A percentile compares a stretch with the other conserved stretches of the same genome.
These are phyloP conservation scores for Gibbula magus DNA, from an alignment of 2,888 invertebrate genomes.

Conservation along the genomic window DNA sequence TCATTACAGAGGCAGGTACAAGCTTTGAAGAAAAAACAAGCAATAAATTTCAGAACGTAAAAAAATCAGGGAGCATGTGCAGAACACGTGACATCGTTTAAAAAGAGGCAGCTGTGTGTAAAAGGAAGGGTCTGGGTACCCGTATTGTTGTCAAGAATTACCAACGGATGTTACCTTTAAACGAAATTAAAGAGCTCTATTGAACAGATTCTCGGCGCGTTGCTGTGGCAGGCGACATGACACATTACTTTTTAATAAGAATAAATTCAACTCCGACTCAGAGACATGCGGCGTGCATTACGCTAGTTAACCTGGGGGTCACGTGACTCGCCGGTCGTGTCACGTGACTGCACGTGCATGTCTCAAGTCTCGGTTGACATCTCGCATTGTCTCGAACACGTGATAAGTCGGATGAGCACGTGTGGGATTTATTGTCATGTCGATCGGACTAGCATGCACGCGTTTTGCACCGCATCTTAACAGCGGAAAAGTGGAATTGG, in stretches of 20 bases:
- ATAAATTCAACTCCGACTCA: conserved; percentile 3
- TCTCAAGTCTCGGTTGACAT: not conserved
- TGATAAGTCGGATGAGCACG: not conserved
- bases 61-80: too few relatives aligned
- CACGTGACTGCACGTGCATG: conserved; percentile 17
- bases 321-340: not conserved
- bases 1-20: too few relatives aligned
- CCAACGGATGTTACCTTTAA: too few relatives aligned
- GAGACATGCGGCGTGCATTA: not conserved
- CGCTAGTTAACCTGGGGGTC: conserved; percentile 7
- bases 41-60: too few relatives aligned
- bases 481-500: not conserved
- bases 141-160: too few relatives aligned
- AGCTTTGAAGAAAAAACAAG: too few relatives aligned
- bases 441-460: not conserved
- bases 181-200: too few relatives aligned
- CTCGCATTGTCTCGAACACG: conserved; percentile 5
- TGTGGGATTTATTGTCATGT: not conserved
- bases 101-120: too few relatives aligned
- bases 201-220: too few relatives aligned
- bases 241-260: conserved; percentile 2
- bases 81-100: too few relatives aligned
- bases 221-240: too few relatives aligned
- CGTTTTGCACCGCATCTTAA: not conserved
- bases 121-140: too few relatives aligned